A percentile compares a stretch with the other conserved stretches of the same genome.
phyloP scores from a whole-genome alignment of 2,888 invertebrate species.

The Athrips mouffetella region DNA sequence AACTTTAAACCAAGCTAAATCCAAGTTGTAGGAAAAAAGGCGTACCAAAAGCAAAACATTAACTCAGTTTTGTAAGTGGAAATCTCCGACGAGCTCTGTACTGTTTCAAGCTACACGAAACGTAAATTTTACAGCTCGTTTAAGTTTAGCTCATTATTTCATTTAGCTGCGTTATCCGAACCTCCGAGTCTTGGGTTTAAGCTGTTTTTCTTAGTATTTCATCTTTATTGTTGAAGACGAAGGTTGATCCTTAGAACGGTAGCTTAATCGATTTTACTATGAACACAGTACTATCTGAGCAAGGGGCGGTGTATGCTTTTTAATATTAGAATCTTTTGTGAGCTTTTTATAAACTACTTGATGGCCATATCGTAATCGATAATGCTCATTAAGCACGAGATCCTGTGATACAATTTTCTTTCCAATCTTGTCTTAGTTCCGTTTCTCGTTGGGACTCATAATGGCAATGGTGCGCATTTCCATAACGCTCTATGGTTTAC shows the following conservation, averaged over 20 bases:
- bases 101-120: slow-evolving; percentile 72
- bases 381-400: no score
- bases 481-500: slow-evolving; percentile 57
- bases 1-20: slow-evolving; percentile 55
- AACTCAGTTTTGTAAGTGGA: slow-evolving; percentile 58
- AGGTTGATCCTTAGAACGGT: neutral
- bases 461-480: slow-evolving; percentile 52
- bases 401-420: no score
- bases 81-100: slow-evolving; percentile 65
- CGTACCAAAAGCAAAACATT: slow-evolving; percentile 52
- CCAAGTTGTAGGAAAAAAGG: slow-evolving; percentile 52
- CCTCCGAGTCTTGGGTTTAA: slow-evolving; percentile 30
- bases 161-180: slow-evolving; percentile 59
- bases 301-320: neutral
- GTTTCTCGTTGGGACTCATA: no score
- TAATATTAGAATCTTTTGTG: no score
- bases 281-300: neutral
- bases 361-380: no score
- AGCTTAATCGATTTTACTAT: neutral
- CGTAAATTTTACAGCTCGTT: slow-evolving; percentile 73
- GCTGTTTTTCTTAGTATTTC: slow-evolving; percentile 26
- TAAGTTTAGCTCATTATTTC: slow-evolving; percentile 73
- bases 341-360: no score
- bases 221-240: slow-evolving; percentile 19
- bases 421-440: slow-evolving; percentile 41